Percentiles rank a stretch among this genome's conserved stretches.
Evolutionary conservation across 1,140 invertebrate species (phyloP).

Genomic region (Tribolium madens): DNA sequence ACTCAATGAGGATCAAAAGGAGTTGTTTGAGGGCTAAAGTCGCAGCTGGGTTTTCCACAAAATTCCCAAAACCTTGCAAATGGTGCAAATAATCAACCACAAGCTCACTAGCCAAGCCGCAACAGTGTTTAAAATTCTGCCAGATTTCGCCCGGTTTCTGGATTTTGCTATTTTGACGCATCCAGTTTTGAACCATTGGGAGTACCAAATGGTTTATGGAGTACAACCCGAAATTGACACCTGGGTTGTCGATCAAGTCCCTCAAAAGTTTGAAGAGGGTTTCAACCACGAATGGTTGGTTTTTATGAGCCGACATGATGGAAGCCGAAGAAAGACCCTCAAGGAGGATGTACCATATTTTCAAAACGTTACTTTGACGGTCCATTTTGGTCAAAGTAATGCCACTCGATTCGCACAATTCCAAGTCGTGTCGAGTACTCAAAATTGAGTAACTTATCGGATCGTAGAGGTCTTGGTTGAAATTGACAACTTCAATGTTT

Average conservation of each 20-base stretch:
- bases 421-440: constrained; percentile 69
- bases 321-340: constrained; percentile 88
- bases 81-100: constrained; percentile 85
- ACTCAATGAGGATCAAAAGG: constrained; percentile 89
- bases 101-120: constrained; percentile 89
- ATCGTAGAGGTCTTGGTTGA: constrained; percentile 68
- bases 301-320: constrained; percentile 83
- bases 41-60: constrained; percentile 71
- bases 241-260: constrained; percentile 81
- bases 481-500: constrained; percentile 77
- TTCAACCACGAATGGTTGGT: constrained; percentile 88
- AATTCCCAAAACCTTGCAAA: constrained; percentile 67
- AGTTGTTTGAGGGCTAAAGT: constrained; percentile 89
- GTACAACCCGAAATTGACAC: constrained; percentile 87
- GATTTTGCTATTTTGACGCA: constrained; percentile 77
- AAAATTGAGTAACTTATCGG: constrained; percentile 74
- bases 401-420: constrained; percentile 71
- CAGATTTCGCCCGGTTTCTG: constrained; percentile 80
- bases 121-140: constrained; percentile 94
- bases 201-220: constrained; percentile 91
- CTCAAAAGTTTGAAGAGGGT: constrained; percentile 86
- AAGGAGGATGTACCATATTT: constrained; percentile 92
- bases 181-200: constrained; percentile 91
- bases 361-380: constrained; percentile 84
- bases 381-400: constrained; percentile 78